Percentiles rank a stretch among this genome's conserved stretches.
Evolutionary conservation across 2,113 vertebrate genomes (phyloP).

Genomic region (Uria lomvia): DNA sequence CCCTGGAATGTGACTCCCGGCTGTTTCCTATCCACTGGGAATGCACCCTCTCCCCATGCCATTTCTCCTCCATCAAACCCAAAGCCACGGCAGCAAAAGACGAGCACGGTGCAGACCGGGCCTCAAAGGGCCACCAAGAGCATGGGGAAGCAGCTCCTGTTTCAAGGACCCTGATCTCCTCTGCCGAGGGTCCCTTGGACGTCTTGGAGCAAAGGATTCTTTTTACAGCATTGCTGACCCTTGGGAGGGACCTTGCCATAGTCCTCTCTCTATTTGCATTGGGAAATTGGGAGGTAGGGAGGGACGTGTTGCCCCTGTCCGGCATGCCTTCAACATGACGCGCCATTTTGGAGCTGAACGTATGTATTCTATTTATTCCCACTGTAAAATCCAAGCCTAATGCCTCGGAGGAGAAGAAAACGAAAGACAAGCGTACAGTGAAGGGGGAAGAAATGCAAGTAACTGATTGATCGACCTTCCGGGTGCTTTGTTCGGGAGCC

Average conservation of each 20-base stretch:
- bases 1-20: neutral
- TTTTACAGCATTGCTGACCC: neutral
- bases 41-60: neutral
- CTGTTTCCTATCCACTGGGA: neutral
- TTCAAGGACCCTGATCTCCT: neutral
- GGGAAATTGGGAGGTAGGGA: neutral
- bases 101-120: neutral
- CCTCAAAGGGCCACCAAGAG: neutral
- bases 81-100: accelerated
- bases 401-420: neutral
- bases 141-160: neutral
- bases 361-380: neutral
- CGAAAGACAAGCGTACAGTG: neutral
- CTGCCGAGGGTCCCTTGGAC: neutral
- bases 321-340: neutral
- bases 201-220: neutral
- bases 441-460: neutral
- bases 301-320: accelerated
- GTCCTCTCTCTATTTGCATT: too few relatives aligned
- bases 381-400: neutral
- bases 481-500: neutral
- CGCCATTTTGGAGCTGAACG: neutral
- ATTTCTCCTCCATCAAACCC: neutral
- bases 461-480: neutral
- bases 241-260: accelerated